Evolutionary conservation across 2,797 vertebrate species (phyloP).

Genomic region (Tokudaia muenninki): DNA sequence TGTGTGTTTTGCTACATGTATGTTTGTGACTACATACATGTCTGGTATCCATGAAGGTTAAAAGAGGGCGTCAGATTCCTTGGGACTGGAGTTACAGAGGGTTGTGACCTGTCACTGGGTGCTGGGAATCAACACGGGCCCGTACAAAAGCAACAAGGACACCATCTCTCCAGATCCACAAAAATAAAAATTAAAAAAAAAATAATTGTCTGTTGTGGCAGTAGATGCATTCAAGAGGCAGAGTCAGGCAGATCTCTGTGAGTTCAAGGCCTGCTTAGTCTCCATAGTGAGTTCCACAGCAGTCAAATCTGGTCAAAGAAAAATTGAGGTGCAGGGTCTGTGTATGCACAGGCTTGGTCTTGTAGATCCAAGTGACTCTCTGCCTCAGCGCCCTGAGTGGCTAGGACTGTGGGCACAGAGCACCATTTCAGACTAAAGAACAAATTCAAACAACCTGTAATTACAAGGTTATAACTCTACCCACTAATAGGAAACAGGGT

Average conservation of each 20-base stretch:
- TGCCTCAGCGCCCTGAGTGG: neutral
- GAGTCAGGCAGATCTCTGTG: neutral
- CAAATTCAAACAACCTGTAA: neutral
- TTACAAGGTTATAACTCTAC: neutral
- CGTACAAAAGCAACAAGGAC: neutral
- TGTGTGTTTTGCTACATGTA: neutral
- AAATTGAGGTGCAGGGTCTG: neutral
- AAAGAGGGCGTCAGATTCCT: neutral
- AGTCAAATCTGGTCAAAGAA: neutral
- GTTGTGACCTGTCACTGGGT: neutral
- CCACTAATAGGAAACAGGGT: neutral
- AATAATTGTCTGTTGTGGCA: neutral
- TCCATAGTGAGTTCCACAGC: neutral
- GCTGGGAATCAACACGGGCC: neutral
- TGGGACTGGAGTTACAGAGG: neutral
- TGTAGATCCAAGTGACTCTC: neutral
- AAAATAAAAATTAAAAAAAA: no score
- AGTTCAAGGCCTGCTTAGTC: neutral
- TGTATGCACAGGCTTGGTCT: neutral
- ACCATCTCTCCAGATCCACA: neutral
- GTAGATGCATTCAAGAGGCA: neutral
- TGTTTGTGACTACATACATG: neutral
- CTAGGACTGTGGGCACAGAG: neutral
- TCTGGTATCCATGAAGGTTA: neutral
- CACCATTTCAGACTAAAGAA: neutral